Conservation (phyloP, 2,888 invertebrate genomes). For the Clostera curtula region DNA sequence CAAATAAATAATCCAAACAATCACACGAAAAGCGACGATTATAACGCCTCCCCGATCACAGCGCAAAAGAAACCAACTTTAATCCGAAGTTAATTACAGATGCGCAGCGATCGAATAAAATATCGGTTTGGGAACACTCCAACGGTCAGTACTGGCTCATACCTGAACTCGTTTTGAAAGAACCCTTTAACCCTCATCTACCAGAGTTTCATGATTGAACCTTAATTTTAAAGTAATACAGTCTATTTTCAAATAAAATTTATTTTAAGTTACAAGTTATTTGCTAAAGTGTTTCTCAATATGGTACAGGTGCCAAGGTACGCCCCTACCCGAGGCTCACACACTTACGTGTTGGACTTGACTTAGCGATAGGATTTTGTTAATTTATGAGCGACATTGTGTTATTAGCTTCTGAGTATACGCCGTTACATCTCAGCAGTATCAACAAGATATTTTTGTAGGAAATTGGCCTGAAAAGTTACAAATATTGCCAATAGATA, state of each 20-base stretch:
- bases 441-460: no score
- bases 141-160: no score
- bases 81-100: constrained; percentile 65
- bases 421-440: no score
- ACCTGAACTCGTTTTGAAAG: no score
- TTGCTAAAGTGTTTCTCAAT: no score
- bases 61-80: constrained; percentile 39
- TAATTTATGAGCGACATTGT: constrained; percentile 43
- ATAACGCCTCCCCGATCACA: constrained; percentile 57
- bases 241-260: no score
- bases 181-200: no score
- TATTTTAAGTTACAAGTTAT: no score
- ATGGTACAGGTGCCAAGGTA: constrained; percentile 60
- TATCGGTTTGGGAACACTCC: constrained; percentile 65
- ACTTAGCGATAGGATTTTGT: constrained; percentile 30
- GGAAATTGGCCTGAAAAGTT: no score
- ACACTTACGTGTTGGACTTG: constrained; percentile 38
- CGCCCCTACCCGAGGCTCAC: constrained; percentile 54
- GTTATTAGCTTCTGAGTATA: constrained; percentile 30
- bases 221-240: no score
- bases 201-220: no score
- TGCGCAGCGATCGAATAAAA: constrained; percentile 56
- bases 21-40: constrained; percentile 43
- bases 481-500: no score
- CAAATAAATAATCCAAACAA: constrained; percentile 22